Percentiles rank a stretch among this genome's conserved stretches.
These are phyloP conservation scores for Stramonita haemastoma DNA, from an alignment of 2,888 invertebrate species.

Conservation along the genomic window DNA sequence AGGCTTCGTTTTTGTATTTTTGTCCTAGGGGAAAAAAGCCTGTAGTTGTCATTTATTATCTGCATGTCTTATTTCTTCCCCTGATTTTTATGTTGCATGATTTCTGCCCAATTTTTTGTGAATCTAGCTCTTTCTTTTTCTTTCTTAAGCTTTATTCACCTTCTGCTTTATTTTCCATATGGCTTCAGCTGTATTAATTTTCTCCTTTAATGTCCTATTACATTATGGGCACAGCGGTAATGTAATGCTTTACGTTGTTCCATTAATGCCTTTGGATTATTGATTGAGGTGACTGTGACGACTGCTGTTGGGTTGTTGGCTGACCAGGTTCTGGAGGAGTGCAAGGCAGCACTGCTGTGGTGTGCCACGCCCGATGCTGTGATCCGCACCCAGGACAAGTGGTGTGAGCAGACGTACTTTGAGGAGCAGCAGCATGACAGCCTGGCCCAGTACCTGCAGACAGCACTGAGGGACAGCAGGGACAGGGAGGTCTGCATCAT, in stretches of 20 bases:
- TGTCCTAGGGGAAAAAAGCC: too few species aligned
- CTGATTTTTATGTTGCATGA: too few species aligned
- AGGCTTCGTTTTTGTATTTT: too few species aligned
- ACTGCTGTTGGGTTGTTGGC: not conserved
- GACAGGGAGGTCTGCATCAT: not conserved
- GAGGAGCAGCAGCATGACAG: slow-evolving; percentile 67
- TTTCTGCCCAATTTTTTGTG: too few species aligned
- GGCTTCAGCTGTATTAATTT: too few species aligned
- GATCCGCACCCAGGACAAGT: slow-evolving; percentile 55
- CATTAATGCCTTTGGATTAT: not conserved
- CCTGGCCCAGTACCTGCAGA: slow-evolving; percentile 57
- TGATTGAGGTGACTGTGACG: not conserved
- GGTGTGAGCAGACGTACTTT: slow-evolving; percentile 57
- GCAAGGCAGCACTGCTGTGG: slow-evolving; percentile 63
- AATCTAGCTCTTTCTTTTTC: too few species aligned
- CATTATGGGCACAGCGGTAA: too few species aligned
- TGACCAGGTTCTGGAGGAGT: slow-evolving; percentile 44
- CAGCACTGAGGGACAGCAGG: not conserved
- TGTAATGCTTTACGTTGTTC: not conserved
- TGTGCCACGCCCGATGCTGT: slow-evolving; percentile 71
- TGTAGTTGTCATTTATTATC: too few species aligned
- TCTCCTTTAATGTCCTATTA: too few species aligned
- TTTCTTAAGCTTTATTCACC: too few species aligned
- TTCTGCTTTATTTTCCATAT: too few species aligned
- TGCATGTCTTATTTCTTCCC: too few species aligned